Conservation (phyloP, 2,888 invertebrate species). For the Tryphoninae sp. region DNA sequence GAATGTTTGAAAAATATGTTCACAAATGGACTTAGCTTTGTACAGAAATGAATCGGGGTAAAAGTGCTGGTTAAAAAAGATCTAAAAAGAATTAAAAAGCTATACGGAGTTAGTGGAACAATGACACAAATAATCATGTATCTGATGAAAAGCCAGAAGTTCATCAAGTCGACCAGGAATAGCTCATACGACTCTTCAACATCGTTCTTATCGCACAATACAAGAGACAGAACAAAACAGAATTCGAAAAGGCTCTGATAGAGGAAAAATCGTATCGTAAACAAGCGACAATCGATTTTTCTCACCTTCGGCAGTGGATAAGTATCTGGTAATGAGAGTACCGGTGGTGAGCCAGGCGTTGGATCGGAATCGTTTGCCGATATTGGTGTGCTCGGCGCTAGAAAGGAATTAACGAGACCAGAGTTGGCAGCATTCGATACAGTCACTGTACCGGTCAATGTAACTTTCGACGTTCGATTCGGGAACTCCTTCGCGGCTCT, state of each 20-base stretch:
- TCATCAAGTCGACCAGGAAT: not conserved
- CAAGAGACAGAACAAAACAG: not conserved
- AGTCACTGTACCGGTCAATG: slow-evolving; percentile 70
- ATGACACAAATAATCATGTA: too few species aligned
- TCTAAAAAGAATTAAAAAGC: too few species aligned
- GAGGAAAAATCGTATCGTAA: slow-evolving; percentile 22
- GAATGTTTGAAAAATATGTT: too few species aligned
- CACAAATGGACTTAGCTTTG: too few species aligned
- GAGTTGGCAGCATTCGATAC: slow-evolving; percentile 65
- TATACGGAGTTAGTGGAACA: too few species aligned
- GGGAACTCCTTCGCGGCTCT: slow-evolving; percentile 85
- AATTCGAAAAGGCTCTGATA: slow-evolving; percentile 18
- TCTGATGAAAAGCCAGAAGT: too few species aligned
- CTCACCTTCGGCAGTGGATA: slow-evolving; percentile 80
- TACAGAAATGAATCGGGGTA: too few species aligned
- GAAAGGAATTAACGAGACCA: slow-evolving; percentile 71
- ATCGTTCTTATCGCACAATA: not conserved
- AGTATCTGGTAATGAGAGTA: slow-evolving; percentile 79
- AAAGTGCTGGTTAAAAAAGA: too few species aligned
- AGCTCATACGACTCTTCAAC: not conserved
- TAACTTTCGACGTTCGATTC: slow-evolving; percentile 70
- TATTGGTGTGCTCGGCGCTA: slow-evolving; percentile 80
- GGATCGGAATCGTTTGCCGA: slow-evolving; percentile 84
- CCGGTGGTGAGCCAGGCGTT: slow-evolving; percentile 82
- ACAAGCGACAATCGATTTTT: not conserved